Percentiles rank a stretch among this genome's conserved stretches.
Evolutionary conservation across 2,888 invertebrate species (phyloP).

Genomic region (Sarcophaga variegata): DNA sequence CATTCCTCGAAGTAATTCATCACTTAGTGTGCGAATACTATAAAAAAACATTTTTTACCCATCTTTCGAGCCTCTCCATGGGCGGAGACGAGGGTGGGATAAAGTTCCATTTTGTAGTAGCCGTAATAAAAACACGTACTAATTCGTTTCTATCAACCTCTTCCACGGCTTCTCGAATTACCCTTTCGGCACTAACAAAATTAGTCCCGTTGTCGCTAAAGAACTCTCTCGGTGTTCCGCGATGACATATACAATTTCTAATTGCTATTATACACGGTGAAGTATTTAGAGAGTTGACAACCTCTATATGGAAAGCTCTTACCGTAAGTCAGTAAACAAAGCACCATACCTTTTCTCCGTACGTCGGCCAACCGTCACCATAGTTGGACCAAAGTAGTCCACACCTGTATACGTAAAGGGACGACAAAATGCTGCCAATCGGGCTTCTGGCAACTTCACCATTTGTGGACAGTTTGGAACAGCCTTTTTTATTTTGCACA

Average conservation of each 20-base stretch:
- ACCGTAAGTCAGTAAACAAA: conserved; percentile 67
- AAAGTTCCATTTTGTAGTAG: conserved; percentile 69
- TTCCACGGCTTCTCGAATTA: conserved; percentile 49
- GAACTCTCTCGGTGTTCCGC: conserved; percentile 56
- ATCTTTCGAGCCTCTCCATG: conserved; percentile 58
- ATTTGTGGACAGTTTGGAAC: conserved; percentile 22
- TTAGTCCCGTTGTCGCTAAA: conserved; percentile 67
- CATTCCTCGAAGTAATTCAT: conserved; percentile 60
- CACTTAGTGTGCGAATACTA: conserved; percentile 60
- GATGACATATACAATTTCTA: conserved; percentile 57
- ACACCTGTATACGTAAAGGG: conserved; percentile 61
- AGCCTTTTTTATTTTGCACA: conserved; percentile 62
- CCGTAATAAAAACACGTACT: conserved; percentile 32
- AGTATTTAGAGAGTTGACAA: conserved; percentile 48
- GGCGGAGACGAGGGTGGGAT: conserved; percentile 71
- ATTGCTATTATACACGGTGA: conserved; percentile 65
- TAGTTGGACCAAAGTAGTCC: conserved; percentile 62
- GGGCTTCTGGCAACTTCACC: conserved; percentile 13
- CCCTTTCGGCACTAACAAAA: conserved; percentile 62
- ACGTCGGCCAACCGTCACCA: conserved; percentile 41
- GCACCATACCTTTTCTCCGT: conserved; percentile 59
- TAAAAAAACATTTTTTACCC: conserved; percentile 67
- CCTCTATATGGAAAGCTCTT: conserved; percentile 62
- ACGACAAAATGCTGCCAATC: conserved; percentile 43
- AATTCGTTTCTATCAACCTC: conserved; percentile 54